Evolutionary conservation across 1,140 invertebrate genomes (phyloP).

Genomic region (Steinernema khuongi): DNA sequence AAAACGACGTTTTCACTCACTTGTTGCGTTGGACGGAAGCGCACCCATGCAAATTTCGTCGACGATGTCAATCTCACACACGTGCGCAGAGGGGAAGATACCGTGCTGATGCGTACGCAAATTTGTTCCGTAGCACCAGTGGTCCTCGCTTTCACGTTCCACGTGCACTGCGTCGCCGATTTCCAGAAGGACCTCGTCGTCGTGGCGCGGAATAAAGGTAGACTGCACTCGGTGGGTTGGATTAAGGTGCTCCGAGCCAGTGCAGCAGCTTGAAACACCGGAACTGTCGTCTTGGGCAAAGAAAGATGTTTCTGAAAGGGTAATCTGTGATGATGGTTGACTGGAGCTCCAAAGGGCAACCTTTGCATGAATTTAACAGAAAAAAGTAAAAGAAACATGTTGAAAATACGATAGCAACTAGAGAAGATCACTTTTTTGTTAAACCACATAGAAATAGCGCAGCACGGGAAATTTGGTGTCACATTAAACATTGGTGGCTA

Average conservation of each 20-base stretch:
- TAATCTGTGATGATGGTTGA: conserved; percentile 29
- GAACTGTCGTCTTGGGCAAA: conserved; percentile 46
- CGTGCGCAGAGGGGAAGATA: conserved; percentile 91
- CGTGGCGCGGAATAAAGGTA: conserved; percentile 86
- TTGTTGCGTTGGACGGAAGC: conserved; percentile 33
- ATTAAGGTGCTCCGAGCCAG: conserved; percentile 71
- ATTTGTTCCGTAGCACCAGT: conserved; percentile 95
- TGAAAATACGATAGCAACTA: too few species aligned
- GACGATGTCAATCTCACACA: conserved; percentile 87
- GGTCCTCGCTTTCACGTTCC: conserved; percentile 87
- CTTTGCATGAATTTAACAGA: conserved; percentile 6
- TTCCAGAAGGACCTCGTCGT: conserved; percentile 89
- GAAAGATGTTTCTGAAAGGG: conserved; percentile 36
- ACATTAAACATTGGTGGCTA: too few species aligned
- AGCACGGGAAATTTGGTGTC: too few species aligned
- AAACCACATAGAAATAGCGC: too few species aligned
- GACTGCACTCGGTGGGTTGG: conserved; percentile 88
- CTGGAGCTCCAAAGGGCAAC: neutral
- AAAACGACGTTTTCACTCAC: conserved; percentile 34
- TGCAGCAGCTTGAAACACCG: conserved; percentile 51
- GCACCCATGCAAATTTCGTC: conserved; percentile 76
- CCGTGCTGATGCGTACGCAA: conserved; percentile 82
- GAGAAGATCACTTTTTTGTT: too few species aligned
- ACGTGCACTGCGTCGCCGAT: conserved; percentile 95
- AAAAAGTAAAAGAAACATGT: conserved; percentile 7